Conservation (phyloP, 1,140 invertebrate genomes). For the Bathynomus jamesi region DNA sequence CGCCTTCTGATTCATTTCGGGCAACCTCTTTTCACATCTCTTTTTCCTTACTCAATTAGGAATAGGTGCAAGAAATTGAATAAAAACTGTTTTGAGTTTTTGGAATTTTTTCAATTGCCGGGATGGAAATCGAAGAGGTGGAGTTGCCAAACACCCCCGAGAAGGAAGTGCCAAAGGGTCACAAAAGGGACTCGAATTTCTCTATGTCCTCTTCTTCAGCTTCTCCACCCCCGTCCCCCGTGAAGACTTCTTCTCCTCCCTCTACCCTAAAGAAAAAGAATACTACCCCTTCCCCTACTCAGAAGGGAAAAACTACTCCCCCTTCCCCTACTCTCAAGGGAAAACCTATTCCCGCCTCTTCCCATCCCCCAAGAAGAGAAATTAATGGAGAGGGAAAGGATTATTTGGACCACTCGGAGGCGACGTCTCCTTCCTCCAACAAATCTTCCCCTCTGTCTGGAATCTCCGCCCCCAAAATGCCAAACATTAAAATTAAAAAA, state of each 20-base stretch:
- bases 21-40: too few relatives aligned
- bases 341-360: neutral
- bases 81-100: too few relatives aligned
- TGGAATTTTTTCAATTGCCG: too few relatives aligned
- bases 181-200: neutral
- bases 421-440: neutral
- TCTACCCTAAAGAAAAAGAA: neutral
- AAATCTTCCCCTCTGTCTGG: neutral
- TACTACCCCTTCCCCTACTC: neutral
- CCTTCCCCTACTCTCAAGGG: neutral
- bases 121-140: neutral
- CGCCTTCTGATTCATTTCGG: too few relatives aligned
- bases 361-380: too few relatives aligned
- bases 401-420: neutral
- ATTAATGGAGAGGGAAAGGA: neutral
- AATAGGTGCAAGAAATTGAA: too few relatives aligned
- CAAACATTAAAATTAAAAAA: neutral
- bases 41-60: too few relatives aligned
- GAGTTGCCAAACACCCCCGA: neutral
- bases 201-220: neutral
- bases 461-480: neutral
- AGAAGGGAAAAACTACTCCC: neutral
- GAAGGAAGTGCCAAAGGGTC: neutral
- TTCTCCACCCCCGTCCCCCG: neutral
- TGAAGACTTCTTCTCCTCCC: neutral